Percentiles rank a stretch among this genome's conserved stretches.
phyloP scores from a whole-genome alignment of 30 jellyfish, hydroid and myxozoan genomes.

The Calvadosia cruxmelitensis region DNA sequence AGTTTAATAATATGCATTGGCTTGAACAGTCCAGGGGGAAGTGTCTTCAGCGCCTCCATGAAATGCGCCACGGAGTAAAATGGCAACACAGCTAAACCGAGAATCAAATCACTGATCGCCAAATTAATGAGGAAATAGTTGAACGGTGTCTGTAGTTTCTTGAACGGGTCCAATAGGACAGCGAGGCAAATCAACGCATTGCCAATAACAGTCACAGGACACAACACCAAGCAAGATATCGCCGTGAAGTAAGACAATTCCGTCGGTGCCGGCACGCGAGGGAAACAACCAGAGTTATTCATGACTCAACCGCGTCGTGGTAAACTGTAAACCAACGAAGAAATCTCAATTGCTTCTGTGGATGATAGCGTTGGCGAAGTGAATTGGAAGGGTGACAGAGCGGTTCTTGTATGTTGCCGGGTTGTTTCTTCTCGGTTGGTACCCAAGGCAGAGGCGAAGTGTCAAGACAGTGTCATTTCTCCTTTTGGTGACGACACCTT shows the following conservation, averaged over 20 bases:
- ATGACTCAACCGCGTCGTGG: not conserved
- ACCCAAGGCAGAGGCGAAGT: too few relatives aligned
- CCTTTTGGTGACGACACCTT: too few relatives aligned
- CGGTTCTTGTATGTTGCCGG: too few relatives aligned
- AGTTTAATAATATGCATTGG: slow-evolving; percentile 33
- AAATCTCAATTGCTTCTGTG: not conserved
- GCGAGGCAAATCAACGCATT: slow-evolving; percentile 52
- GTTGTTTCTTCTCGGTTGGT: not conserved
- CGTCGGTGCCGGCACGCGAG: slow-evolving; percentile 47
- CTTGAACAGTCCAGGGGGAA: slow-evolving; percentile 28
- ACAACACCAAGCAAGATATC: slow-evolving; percentile 17
- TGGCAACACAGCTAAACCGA: slow-evolving; percentile 60
- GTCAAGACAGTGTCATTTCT: too few relatives aligned
- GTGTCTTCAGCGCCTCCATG: slow-evolving; percentile 55
- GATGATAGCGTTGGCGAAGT: too few relatives aligned
- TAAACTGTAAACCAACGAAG: not conserved
- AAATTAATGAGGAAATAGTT: slow-evolving; percentile 55
- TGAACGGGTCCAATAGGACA: slow-evolving; percentile 49
- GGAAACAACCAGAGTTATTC: too few relatives aligned
- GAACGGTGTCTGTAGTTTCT: slow-evolving; percentile 78
- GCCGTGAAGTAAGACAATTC: slow-evolving; percentile 60
- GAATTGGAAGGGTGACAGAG: too few relatives aligned
- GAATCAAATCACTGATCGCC: slow-evolving; percentile 62
- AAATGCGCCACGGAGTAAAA: slow-evolving; percentile 54
- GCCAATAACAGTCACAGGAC: slow-evolving; percentile 37